Conservation (phyloP, 2,888 invertebrate species). For the Cloeon dipterum region DNA sequence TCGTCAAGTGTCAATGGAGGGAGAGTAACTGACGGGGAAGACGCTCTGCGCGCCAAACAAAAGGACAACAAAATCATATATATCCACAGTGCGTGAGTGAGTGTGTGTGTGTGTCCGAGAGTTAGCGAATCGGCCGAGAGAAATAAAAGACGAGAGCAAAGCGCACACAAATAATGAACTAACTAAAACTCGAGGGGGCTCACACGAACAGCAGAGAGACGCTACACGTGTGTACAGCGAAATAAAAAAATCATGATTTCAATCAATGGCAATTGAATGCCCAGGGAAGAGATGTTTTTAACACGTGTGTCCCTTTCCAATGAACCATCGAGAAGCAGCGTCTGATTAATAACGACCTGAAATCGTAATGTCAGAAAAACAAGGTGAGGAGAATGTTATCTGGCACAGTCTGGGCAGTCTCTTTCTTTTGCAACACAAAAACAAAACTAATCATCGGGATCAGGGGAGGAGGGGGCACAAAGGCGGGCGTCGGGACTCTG, state of each 20-base stretch:
- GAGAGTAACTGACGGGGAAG: too few species aligned
- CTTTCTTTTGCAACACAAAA: too few species aligned
- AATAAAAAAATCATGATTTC: constrained; percentile 1
- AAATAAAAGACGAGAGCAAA: constrained; percentile 3
- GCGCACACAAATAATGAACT: constrained; percentile 1
- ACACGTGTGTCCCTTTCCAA: constrained; percentile 3
- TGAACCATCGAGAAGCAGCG: constrained; percentile 5
- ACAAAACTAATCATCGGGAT: too few species aligned
- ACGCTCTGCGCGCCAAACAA: too few species aligned
- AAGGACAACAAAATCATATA: too few species aligned
- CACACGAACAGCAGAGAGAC: background rate
- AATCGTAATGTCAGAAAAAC: constrained; percentile 23
- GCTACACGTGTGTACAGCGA: background rate
- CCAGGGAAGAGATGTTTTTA: constrained; percentile 1
- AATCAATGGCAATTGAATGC: constrained; percentile 3
- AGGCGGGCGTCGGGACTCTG: background rate
- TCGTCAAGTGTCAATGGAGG: constrained; percentile 3
- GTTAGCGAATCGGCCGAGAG: too few species aligned
- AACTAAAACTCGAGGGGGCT: constrained; percentile 2
- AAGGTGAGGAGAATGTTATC: constrained; percentile 16
- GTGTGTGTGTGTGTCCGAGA: too few species aligned
- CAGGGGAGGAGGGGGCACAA: background rate
- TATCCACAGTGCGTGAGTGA: too few species aligned
- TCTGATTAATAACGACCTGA: constrained; percentile 22
- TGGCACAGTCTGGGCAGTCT: constrained; percentile 6